phyloP scores from a whole-genome alignment of 2,797 vertebrate species.

The Acanthornis magna region DNA sequence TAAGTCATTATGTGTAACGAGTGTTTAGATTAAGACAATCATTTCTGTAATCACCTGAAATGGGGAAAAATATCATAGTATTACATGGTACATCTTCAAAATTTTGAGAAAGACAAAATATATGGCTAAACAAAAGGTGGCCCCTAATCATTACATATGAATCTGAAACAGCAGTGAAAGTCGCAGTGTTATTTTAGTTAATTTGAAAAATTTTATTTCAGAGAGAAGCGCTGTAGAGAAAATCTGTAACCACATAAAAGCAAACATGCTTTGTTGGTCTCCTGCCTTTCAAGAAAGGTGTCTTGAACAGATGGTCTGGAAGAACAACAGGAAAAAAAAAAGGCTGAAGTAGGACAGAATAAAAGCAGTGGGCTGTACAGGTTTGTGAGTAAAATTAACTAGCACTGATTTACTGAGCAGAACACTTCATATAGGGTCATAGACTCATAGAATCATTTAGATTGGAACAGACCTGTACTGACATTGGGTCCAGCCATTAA shows the following conservation, averaged over 20 bases:
- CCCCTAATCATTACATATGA: neutral
- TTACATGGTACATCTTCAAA: neutral
- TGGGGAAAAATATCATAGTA: neutral
- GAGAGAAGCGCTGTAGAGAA: neutral
- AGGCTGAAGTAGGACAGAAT: neutral
- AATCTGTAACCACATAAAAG: neutral
- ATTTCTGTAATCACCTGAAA: neutral
- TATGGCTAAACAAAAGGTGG: neutral
- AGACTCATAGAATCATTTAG: neutral
- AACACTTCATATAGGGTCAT: neutral
- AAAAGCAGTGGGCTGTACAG: neutral
- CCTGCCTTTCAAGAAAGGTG: neutral
- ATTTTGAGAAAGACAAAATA: neutral
- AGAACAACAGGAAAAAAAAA: neutral
- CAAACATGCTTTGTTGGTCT: neutral
- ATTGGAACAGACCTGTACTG: neutral
- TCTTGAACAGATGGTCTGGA: neutral
- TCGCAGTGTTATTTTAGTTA: neutral
- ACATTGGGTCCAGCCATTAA: neutral
- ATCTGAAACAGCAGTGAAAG: neutral
- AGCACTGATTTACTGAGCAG: neutral
- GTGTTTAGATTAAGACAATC: neutral
- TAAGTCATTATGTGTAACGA: neutral
- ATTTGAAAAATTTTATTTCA: neutral
- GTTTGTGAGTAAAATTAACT: neutral